Percentiles rank a stretch among this genome's conserved stretches.
Conservation (phyloP, 2,113 vertebrate genomes). For the Numenius arquata region DNA sequence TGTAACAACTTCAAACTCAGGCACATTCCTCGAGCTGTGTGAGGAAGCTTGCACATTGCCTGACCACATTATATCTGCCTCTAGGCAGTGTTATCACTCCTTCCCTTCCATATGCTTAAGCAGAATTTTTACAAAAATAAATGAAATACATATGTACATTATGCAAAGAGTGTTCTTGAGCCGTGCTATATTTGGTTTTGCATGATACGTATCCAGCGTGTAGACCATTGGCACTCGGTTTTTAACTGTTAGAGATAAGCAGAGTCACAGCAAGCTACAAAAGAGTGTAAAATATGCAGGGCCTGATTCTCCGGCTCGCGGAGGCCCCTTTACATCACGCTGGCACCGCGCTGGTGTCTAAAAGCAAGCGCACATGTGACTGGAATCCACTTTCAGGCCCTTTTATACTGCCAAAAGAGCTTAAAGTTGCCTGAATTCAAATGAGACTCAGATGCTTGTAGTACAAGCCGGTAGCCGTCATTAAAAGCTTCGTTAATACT, state of each 20-base stretch:
- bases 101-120: constrained; percentile 72
- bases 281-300: constrained; percentile 63
- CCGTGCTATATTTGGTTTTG: constrained; percentile 71
- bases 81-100: constrained; percentile 70
- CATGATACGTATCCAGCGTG: constrained; percentile 68
- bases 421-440: constrained; percentile 67
- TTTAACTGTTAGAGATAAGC: constrained; percentile 65
- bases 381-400: constrained; percentile 65
- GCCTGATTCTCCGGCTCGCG: constrained; percentile 56
- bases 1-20: constrained; percentile 58
- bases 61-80: constrained; percentile 71
- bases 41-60: constrained; percentile 69
- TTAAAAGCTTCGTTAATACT: constrained; percentile 3
- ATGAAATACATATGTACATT: constrained; percentile 75
- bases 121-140: constrained; percentile 74
- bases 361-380: constrained; percentile 63
- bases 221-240: constrained; percentile 65
- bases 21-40: constrained; percentile 67
- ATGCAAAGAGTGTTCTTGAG: constrained; percentile 74
- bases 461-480: not conserved
- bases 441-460: constrained; percentile 55
- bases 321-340: constrained; percentile 64
- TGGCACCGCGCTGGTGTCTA: constrained; percentile 48
- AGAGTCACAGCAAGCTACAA: constrained; percentile 62
- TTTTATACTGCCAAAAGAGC: constrained; percentile 66